A percentile compares a stretch with the other conserved stretches of the same genome.
Conservation (phyloP, 2,888 invertebrate genomes). For the Helleia helle region DNA sequence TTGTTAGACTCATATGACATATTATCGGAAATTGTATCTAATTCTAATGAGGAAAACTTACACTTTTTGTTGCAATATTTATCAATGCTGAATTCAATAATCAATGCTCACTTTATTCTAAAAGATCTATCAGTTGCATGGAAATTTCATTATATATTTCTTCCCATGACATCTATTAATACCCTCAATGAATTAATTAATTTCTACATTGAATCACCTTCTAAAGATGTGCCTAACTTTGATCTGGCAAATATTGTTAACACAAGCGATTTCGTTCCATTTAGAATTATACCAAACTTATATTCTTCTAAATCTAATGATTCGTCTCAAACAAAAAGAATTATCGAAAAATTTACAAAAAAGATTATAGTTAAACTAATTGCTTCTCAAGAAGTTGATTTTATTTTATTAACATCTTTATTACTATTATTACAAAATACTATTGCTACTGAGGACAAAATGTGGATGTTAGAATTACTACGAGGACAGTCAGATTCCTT, state of each 20-base stretch:
- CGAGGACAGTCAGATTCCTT: conserved; percentile 47
- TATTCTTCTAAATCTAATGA: conserved; percentile 21
- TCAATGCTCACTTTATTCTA: conserved; percentile 44
- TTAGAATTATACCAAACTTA: conserved; percentile 39
- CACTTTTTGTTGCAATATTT: conserved; percentile 42
- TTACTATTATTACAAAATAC: conserved; percentile 36
- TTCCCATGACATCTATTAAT: conserved; percentile 51
- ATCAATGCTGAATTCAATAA: conserved; percentile 42
- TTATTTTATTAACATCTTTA: conserved; percentile 44
- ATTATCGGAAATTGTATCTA: conserved; percentile 41
- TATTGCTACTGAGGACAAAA: conserved; percentile 31
- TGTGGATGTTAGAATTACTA: conserved; percentile 41
- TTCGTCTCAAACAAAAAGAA: conserved; percentile 15
- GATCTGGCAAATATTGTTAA: conserved; percentile 26
- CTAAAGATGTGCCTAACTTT: conserved; percentile 16
- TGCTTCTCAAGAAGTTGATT: conserved; percentile 49
- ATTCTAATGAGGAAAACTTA: conserved; percentile 49
- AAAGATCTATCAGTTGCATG: conserved; percentile 55
- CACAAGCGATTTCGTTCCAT: conserved; percentile 47
- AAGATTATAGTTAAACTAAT: conserved; percentile 44
- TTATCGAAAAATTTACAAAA: conserved; percentile 32
- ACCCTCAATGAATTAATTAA: conserved; percentile 49
- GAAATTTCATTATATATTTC: conserved; percentile 62
- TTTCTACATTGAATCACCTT: conserved; percentile 29
- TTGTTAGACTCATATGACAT: conserved; percentile 41